Conservation (phyloP, 2,888 invertebrate genomes). For the Latheticus oryzae region DNA sequence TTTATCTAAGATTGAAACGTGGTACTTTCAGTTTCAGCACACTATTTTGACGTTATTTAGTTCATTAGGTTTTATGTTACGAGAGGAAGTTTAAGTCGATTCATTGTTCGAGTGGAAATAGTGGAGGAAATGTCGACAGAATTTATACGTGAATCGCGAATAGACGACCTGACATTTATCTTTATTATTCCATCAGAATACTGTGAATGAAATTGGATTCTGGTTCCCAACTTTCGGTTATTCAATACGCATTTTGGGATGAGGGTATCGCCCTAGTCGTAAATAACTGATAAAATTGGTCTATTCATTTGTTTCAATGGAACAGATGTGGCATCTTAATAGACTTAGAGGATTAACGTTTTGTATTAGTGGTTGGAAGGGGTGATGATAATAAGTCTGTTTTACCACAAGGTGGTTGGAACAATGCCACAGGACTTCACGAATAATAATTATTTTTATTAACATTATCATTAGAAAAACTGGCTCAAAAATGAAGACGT, state of each 20-base stretch:
- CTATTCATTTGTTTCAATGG: conserved; percentile 8
- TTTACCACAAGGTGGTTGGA: too few relatives aligned
- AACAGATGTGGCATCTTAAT: conserved; percentile 11
- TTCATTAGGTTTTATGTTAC: conserved; percentile 6
- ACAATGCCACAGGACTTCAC: too few relatives aligned
- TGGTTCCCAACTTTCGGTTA: conserved; percentile 9
- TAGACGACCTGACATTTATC: conserved; percentile 8
- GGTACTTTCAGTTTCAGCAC: neutral
- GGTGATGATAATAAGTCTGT: too few relatives aligned
- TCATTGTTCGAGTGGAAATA: conserved; percentile 18
- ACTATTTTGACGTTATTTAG: conserved; percentile 1
- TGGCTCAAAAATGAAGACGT: neutral
- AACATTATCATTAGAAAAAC: too few relatives aligned
- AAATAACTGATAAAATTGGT: conserved; percentile 17
- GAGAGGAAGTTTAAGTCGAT: conserved; percentile 7
- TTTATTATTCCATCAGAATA: conserved; percentile 20
- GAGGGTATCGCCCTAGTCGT: conserved; percentile 8
- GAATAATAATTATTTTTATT: too few relatives aligned
- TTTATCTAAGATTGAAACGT: too few relatives aligned
- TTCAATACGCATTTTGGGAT: conserved; percentile 4
- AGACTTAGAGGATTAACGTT: conserved; percentile 8
- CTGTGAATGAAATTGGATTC: conserved; percentile 15
- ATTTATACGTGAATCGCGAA: conserved; percentile 12
- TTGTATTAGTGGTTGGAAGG: too few relatives aligned
- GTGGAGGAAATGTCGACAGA: conserved; percentile 6